These are phyloP conservation scores for Andrena praecox DNA, from an alignment of 2,888 invertebrate genomes.

Conservation along the genomic window DNA sequence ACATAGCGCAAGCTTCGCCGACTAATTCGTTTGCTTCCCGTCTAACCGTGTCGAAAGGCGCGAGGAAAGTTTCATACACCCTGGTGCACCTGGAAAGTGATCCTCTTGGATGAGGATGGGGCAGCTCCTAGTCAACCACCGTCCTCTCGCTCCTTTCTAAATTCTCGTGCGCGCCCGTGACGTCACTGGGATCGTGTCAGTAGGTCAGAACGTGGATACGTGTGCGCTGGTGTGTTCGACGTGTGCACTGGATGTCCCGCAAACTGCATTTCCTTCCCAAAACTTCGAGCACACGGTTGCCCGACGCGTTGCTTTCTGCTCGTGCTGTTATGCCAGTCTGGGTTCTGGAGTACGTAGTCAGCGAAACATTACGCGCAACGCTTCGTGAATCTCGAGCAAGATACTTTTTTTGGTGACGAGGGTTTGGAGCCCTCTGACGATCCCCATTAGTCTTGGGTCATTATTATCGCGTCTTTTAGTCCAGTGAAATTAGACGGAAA, in stretches of 20 bases:
- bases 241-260: conserved; percentile 47
- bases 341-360: neutral
- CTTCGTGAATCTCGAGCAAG: neutral
- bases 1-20: conserved; percentile 9
- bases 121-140: conserved; percentile 37
- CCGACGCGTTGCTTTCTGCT: neutral
- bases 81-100: conserved; percentile 24
- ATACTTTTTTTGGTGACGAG: neutral
- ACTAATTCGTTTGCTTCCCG: conserved; percentile 7
- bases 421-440: neutral
- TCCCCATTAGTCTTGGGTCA: neutral
- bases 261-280: conserved; percentile 30
- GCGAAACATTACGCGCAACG: neutral
- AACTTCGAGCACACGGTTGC: neutral
- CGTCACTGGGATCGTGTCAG: conserved; percentile 82
- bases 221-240: conserved; percentile 41
- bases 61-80: conserved; percentile 11
- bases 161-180: conserved; percentile 73
- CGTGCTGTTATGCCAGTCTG: neutral
- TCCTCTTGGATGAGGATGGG: conserved; percentile 47
- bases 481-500: too few relatives aligned
- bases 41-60: neutral
- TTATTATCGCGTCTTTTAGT: neutral
- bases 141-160: conserved; percentile 49
- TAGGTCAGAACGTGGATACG: conserved; percentile 81